Evolutionary conservation across 1,140 invertebrate species (phyloP).

Genomic region (Nymphalis io): DNA sequence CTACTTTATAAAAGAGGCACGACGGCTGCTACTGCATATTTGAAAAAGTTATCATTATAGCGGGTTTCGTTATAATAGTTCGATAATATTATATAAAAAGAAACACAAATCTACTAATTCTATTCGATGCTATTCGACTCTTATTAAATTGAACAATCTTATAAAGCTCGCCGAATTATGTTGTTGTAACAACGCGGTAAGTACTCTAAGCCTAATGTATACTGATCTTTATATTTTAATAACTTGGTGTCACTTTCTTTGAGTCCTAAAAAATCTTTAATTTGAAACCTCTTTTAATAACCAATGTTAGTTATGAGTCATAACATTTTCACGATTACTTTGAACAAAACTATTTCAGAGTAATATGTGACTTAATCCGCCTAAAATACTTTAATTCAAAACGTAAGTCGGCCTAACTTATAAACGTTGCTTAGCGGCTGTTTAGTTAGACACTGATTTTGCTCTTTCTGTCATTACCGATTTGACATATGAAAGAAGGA

Average conservation of each 20-base stretch:
- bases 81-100: background rate
- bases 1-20: constrained; percentile 39
- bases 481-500: no score
- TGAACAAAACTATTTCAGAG: no score
- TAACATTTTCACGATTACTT: no score
- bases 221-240: background rate
- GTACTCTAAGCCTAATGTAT: background rate
- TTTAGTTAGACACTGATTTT: no score
- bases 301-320: no score
- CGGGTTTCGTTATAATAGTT: background rate
- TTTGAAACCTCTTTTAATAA: no score
- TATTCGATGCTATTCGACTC: constrained; percentile 14
- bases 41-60: constrained; percentile 1
- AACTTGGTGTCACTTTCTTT: background rate
- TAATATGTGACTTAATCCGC: no score
- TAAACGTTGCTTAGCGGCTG: no score
- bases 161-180: constrained; percentile 6
- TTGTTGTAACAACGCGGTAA: background rate
- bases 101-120: background rate
- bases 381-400: no score
- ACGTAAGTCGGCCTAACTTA: no score
- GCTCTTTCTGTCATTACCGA: no score
- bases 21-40: constrained; percentile 39
- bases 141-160: background rate
- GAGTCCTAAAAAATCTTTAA: background rate